phyloP scores from a whole-genome alignment of 1,140 invertebrate species.

The Drosophila pandora region DNA sequence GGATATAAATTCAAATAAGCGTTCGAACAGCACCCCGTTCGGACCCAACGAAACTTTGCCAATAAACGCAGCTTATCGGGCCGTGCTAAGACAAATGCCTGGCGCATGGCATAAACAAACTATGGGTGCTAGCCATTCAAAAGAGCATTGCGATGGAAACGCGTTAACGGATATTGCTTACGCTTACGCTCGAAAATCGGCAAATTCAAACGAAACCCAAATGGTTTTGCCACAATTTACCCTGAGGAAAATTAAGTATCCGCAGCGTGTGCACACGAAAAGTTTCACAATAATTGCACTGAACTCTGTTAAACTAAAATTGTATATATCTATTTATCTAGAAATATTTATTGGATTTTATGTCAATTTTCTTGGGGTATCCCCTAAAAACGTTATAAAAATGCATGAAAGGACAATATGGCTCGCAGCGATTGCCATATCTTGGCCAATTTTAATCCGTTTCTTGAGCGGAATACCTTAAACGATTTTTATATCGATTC shows the following conservation, averaged over 20 bases:
- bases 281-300: slow-evolving; percentile 9
- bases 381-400: too few species aligned
- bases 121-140: slow-evolving; percentile 22
- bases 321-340: too few species aligned
- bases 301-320: slow-evolving; percentile 1
- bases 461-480: too few species aligned
- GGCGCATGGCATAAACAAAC: slow-evolving; percentile 58
- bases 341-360: too few species aligned
- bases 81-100: slow-evolving; percentile 53
- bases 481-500: too few species aligned
- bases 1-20: slow-evolving; percentile 75
- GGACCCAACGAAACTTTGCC: slow-evolving; percentile 65
- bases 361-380: too few species aligned
- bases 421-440: too few species aligned
- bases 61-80: slow-evolving; percentile 71
- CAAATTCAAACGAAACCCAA: slow-evolving; percentile 17
- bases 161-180: slow-evolving; percentile 66
- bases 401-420: too few species aligned
- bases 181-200: slow-evolving; percentile 33
- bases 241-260: slow-evolving; percentile 61
- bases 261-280: slow-evolving; percentile 48
- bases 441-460: too few species aligned
- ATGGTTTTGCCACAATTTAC: slow-evolving; percentile 50
- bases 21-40: slow-evolving; percentile 7
- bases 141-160: slow-evolving; percentile 26